Percentiles rank a stretch among this genome's conserved stretches.
These are phyloP conservation scores for Okapia johnstoni DNA, from an alignment of 2,113 vertebrate species.

Conservation along the genomic window DNA sequence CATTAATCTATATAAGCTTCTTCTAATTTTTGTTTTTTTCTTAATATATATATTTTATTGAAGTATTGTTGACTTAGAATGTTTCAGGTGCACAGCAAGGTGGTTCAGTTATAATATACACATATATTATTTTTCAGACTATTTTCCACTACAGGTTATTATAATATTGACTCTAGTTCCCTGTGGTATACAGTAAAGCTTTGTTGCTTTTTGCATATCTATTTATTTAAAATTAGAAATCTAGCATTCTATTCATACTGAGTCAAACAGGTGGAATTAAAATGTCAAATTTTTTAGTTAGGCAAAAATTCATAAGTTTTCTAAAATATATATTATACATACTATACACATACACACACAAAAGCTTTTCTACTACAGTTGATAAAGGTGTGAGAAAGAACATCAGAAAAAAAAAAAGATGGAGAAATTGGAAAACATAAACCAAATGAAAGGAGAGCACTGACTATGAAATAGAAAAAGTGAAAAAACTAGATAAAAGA, in stretches of 20 bases:
- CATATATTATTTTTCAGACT: not conserved
- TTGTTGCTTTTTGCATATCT: not conserved
- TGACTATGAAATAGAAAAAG: not conserved
- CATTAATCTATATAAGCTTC: no score
- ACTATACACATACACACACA: not conserved
- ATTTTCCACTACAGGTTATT: not conserved
- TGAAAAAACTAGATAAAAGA: not conserved
- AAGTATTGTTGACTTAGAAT: not conserved
- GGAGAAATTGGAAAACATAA: not conserved
- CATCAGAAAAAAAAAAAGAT: not conserved
- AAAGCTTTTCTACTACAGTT: not conserved
- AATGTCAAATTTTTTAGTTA: not conserved
- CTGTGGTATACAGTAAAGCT: not conserved
- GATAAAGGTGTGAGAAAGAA: not conserved
- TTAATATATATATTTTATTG: not conserved
- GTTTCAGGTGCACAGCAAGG: not conserved
- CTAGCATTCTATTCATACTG: fast-evolving
- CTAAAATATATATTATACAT: not conserved
- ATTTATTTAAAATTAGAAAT: not conserved
- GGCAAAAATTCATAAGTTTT: not conserved
- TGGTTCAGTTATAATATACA: not conserved
- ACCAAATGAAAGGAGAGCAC: not conserved
- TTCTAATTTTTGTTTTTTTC: not conserved
- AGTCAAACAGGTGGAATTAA: not conserved
- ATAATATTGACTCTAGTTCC: not conserved